Percentiles rank a stretch among this genome's conserved stretches.
Conservation (phyloP, 2,888 invertebrate species). For the Marasmarcha lunaedactyla region DNA sequence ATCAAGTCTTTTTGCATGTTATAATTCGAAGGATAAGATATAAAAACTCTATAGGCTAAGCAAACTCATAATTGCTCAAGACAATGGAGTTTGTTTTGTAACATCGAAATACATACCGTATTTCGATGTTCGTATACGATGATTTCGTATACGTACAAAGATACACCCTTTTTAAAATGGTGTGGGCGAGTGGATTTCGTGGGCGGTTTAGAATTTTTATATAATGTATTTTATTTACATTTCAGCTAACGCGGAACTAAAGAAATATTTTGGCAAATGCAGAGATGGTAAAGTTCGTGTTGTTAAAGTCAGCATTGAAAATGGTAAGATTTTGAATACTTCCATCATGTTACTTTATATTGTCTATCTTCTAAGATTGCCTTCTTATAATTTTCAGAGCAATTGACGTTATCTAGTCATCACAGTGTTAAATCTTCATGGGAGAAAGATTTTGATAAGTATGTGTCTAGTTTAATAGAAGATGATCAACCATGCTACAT, state of each 20-base stretch:
- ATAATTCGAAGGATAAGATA: neutral
- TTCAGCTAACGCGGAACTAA: conserved; percentile 85
- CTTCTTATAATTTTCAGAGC: conserved; percentile 70
- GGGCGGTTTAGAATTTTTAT: no score
- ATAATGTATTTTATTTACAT: no score
- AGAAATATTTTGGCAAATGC: conserved; percentile 85
- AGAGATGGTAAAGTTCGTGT: conserved; percentile 84
- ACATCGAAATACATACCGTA: no score
- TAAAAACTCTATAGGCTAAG: neutral
- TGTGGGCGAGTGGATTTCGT: no score
- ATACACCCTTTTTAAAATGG: no score
- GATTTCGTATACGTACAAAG: no score
- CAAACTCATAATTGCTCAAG: no score
- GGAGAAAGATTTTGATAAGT: conserved; percentile 88
- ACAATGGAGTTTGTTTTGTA: no score
- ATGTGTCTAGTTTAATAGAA: conserved; percentile 77
- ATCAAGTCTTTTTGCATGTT: neutral
- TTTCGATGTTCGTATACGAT: no score
- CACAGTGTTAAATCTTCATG: conserved; percentile 79
- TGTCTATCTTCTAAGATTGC: no score
- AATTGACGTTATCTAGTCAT: conserved; percentile 75
- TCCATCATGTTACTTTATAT: no score
- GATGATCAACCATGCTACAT: conserved; percentile 92
- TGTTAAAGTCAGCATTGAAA: conserved; percentile 86
- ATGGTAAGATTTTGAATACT: conserved; percentile 71